These are phyloP conservation scores for Drosophila baimaii DNA, from an alignment of 1,140 invertebrate species.

Conservation along the genomic window DNA sequence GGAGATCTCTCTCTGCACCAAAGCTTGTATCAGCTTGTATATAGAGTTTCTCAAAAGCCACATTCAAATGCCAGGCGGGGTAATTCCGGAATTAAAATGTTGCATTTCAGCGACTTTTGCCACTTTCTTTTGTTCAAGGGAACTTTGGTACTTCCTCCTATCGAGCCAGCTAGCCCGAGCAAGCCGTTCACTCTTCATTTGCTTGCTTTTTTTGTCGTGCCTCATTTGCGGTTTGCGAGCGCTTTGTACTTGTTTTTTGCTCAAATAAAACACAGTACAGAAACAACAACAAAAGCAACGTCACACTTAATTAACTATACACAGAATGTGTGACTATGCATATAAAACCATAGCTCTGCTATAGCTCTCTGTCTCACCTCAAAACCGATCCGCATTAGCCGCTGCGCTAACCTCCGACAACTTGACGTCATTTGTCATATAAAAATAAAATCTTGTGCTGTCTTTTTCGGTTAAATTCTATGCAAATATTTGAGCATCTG, in stretches of 20 bases:
- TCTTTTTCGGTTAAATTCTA: slow-evolving; percentile 13
- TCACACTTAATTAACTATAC: slow-evolving; percentile 70
- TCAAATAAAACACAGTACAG: slow-evolving; percentile 33
- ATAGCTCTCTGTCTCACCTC: slow-evolving; percentile 20
- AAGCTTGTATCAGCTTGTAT: background rate
- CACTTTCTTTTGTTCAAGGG: slow-evolving; percentile 50
- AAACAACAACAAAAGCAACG: slow-evolving; percentile 37
- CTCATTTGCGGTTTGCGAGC: slow-evolving; percentile 52
- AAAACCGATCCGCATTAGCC: background rate
- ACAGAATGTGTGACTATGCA: slow-evolving; percentile 38
- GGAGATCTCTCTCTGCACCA: background rate
- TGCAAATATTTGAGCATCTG: slow-evolving; percentile 40
- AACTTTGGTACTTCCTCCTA: slow-evolving; percentile 41
- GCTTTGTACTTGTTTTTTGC: slow-evolving; percentile 44
- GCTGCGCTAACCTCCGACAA: slow-evolving; percentile 35
- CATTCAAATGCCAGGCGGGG: slow-evolving; percentile 15
- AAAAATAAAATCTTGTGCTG: slow-evolving; percentile 46
- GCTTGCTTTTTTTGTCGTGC: slow-evolving; percentile 23
- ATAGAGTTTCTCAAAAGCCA: no score
- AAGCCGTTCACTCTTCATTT: slow-evolving; percentile 41
- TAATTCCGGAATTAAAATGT: slow-evolving; percentile 41
- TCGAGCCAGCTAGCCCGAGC: slow-evolving; percentile 1
- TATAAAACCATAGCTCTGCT: slow-evolving; percentile 1
- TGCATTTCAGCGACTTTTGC: slow-evolving; percentile 34
- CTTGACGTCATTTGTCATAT: slow-evolving; percentile 68